Evolutionary conservation across 2,888 invertebrate species (phyloP), one percentile per base, ranked within the genome.

Genomic region (Oligia latruncula): DNA sequence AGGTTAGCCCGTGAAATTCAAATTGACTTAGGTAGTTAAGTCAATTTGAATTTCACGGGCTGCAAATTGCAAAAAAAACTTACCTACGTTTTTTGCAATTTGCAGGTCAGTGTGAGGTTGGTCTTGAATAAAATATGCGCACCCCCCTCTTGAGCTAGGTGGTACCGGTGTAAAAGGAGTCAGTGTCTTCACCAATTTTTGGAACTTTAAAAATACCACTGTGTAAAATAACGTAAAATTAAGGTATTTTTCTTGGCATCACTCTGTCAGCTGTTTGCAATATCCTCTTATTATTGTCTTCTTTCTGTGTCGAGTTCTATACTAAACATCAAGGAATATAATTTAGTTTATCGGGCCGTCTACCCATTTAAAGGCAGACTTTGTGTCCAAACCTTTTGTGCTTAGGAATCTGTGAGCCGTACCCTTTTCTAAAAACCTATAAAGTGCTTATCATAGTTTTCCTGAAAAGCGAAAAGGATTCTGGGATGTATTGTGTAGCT

Each of bases 361-460:
- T 46, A 60, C 40, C 74, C 64, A 40, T 74, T 83, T 86, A 43
- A 62, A 58, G 71, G 55, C 52, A 55, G 58, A 81, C 66, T 75
- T 88, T 85, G 62, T 78, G 62, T 77, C 78, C 43, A 74, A 71
- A 35, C 82, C 77, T 77, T 82, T 75, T 75, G 70, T 85, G 77
- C n/a, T 77, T 71, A 77, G 78, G 73, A 79, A 85, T 87, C 78
- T 82, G 72, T 29, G 73, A 77, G 75, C 85, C 84, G 64, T 73
- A 87, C 78, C 87, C 74, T 85, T 78, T 77, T 64, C 58, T 67
- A 74, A 66, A 84, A 82, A 87, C 78, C 64, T 82, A 85, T 82
- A 86, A 82, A 86, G 74, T 73, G 86, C 82, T 86, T 87, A 87
- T 87, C 85, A 85, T 82, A 85, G 76, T 78, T 87, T 78, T 77